Evolutionary conservation across 2,113 vertebrate genomes (phyloP), one percentile per base, ranked within the genome.

Genomic region (Coturnix japonica): DNA sequence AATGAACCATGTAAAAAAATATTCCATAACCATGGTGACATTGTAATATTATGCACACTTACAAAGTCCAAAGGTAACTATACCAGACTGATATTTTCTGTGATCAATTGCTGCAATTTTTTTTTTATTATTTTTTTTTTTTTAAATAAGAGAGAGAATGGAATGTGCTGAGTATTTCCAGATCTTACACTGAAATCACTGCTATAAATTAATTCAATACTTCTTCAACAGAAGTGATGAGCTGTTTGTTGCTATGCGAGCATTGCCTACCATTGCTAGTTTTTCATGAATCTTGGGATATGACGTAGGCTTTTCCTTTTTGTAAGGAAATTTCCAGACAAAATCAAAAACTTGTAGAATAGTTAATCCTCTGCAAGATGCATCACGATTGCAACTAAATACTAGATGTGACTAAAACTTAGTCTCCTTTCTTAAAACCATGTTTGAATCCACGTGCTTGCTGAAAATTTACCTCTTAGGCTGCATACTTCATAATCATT

Each of bases 91-190:
- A 26, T 84, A 53, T 90, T 90, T 95, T 84, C 44, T 87, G 33
- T 71, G 64, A 94, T 33, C 51, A 71, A 4, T 89, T 94, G 56
- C 33, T 94, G 64, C 63, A 93, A 88, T 86, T 47, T 56, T 37
- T 16, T 82, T 13, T 51, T 51, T 25, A 13, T 41, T 39, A 11
- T 39, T 16, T 5, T 47, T 22, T 47, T 49, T 49, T 49, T 49
- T 65, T 25, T 7, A 2, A 57, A 9, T 88, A 33, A 87, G 26
- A 41, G 25, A 75, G 26, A 71, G 25, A 82, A 77, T 75, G 56
- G 72, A 94, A 92, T 72, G 53, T 61, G n/a, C 25, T 94, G 77
- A 95, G 70, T 91, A 71, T 60, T 96, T 95, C 83, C 88, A 94
- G 75, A 92, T 73, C 46, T 85, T 80, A 70, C 0, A 0, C 28